Conservation (phyloP, 2,797 vertebrate species). For the Setipinna tenuifilis region DNA sequence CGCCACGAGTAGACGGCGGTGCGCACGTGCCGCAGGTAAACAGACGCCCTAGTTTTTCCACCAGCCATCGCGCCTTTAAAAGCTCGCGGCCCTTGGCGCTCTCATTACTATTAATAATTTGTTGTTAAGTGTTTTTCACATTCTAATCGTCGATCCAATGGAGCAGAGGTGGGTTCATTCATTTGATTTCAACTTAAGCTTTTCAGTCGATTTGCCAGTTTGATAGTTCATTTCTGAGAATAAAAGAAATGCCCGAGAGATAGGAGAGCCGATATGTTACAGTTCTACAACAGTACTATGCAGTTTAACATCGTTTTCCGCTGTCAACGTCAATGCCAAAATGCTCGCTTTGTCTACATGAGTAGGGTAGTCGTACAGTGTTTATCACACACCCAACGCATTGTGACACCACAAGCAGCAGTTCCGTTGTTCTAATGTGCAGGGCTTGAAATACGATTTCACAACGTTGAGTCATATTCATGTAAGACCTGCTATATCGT, state of each 20-base stretch:
- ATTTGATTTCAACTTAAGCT: background rate
- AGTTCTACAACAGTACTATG: background rate
- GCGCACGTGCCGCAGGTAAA: constrained; percentile 81
- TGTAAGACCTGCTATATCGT: background rate
- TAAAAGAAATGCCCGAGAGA: background rate
- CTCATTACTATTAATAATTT: constrained; percentile 25
- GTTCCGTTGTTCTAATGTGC: background rate
- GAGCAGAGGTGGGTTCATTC: constrained; percentile 17
- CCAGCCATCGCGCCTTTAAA: constrained; percentile 48
- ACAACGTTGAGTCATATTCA: background rate
- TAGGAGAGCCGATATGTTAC: background rate
- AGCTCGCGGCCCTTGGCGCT: constrained; percentile 38
- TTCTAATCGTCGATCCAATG: constrained; percentile 1
- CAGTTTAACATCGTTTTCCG: background rate
- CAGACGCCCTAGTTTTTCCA: constrained; percentile 70
- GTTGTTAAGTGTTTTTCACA: background rate
- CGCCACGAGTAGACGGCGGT: constrained; percentile 64
- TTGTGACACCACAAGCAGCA: background rate
- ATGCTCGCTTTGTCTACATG: constrained; percentile 11
- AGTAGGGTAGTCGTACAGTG: constrained; percentile 48
- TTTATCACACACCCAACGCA: constrained; percentile 67
- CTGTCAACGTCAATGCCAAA: constrained; percentile 5
- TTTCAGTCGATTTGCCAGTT: background rate
- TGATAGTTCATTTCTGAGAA: background rate
- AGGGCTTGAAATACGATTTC: constrained; percentile 16